These are phyloP conservation scores for Hydroisotoma schaefferi DNA, from an alignment of 2,888 invertebrate species.

Conservation along the genomic window DNA sequence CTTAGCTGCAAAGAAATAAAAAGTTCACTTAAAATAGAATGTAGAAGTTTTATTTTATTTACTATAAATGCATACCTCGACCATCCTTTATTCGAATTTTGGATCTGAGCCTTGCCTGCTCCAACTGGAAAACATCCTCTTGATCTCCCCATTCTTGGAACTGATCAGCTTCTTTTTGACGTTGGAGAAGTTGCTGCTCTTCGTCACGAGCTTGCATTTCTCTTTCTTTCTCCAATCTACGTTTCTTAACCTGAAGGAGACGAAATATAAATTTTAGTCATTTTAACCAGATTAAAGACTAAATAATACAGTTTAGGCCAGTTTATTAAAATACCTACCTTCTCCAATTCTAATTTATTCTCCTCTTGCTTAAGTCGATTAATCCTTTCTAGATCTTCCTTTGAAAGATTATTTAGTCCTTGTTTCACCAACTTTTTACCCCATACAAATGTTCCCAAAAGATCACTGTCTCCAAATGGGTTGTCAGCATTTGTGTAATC, in stretches of 20 bases:
- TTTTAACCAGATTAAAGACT: background rate
- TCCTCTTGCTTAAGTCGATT: constrained; percentile 86
- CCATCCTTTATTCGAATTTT: constrained; percentile 95
- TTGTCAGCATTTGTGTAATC: constrained; percentile 98
- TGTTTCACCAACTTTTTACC: constrained; percentile 91
- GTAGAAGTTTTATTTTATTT: no score
- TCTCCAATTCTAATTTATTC: constrained; percentile 86
- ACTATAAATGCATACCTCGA: constrained; percentile 58
- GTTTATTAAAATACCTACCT: constrained; percentile 56
- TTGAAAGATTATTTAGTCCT: constrained; percentile 72
- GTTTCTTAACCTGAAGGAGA: constrained; percentile 69
- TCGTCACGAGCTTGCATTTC: constrained; percentile 78
- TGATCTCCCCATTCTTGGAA: constrained; percentile 91
- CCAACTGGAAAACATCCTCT: constrained; percentile 95
- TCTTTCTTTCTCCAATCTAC: constrained; percentile 80
- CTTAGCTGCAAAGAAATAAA: constrained; percentile 65
- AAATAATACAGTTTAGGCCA: background rate
- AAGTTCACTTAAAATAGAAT: background rate
- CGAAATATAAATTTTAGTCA: constrained; percentile 3
- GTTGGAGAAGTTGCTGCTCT: constrained; percentile 77
- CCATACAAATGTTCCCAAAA: constrained; percentile 96
- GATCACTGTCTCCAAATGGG: constrained; percentile 95
- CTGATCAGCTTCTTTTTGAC: constrained; percentile 85
- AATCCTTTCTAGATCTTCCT: constrained; percentile 74
- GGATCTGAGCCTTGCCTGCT: constrained; percentile 90